Conservation (phyloP, 1,140 invertebrate genomes). For the Paraescarpia echinospica region DNA sequence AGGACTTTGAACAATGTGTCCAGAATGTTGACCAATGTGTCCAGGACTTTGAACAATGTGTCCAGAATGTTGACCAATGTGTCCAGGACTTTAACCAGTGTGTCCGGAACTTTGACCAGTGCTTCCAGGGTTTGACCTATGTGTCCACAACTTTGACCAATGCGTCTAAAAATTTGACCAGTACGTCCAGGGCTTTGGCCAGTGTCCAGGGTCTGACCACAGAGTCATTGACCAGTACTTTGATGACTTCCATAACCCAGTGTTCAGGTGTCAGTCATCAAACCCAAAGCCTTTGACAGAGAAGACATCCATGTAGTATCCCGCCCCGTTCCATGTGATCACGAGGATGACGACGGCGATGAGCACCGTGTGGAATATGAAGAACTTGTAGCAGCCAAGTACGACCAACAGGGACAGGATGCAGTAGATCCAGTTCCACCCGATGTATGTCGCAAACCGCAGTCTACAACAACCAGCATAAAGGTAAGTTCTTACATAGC, state of each 20-base stretch:
- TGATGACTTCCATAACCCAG: not conserved
- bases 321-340: slow-evolving; percentile 43
- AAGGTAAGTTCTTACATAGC: not conserved
- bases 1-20: not conserved
- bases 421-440: slow-evolving; percentile 37
- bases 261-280: not conserved
- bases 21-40: not conserved
- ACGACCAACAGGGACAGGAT: slow-evolving; percentile 33
- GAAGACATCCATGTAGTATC: slow-evolving; percentile 50
- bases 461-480: slow-evolving; percentile 36
- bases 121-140: no score
- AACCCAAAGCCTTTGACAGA: not conserved
- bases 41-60: not conserved
- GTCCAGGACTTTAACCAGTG: not conserved
- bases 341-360: slow-evolving; percentile 33
- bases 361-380: slow-evolving; percentile 39
- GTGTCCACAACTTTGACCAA: not conserved
- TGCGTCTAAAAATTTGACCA: no score
- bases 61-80: no score
- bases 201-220: not conserved
- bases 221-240: not conserved
- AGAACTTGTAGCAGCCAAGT: slow-evolving; percentile 39
- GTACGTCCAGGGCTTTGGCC: not conserved
- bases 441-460: slow-evolving; percentile 32
- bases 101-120: no score